Percentiles rank a stretch among this genome's conserved stretches.
Conservation (phyloP, 2,888 invertebrate species). For the Clivina fossor region DNA sequence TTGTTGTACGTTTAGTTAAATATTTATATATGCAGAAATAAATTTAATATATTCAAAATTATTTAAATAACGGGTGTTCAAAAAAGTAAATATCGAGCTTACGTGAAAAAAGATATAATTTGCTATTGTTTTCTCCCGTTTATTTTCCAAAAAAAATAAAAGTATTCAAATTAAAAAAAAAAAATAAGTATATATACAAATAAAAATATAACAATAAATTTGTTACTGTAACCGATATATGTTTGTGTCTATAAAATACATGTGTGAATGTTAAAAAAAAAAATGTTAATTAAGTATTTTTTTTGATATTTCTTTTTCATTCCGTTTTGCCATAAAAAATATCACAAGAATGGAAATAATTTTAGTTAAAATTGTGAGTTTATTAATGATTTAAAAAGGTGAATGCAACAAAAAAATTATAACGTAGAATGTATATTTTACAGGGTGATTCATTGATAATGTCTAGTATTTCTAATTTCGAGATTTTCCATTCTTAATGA, state of each 20-base stretch:
- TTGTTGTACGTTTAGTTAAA: slow-evolving; percentile 80
- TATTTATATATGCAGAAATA: background rate
- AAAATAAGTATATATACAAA: slow-evolving; percentile 20
- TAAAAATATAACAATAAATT: no score
- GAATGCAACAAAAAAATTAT: slow-evolving; percentile 10
- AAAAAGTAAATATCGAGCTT: slow-evolving; percentile 28
- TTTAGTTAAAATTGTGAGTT: slow-evolving; percentile 3
- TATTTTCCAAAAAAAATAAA: slow-evolving; percentile 13
- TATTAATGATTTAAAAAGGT: slow-evolving; percentile 3
- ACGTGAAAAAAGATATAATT: slow-evolving; percentile 16
- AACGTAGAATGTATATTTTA: slow-evolving; percentile 15
- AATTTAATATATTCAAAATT: background rate
- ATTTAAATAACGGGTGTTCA: slow-evolving; percentile 16
- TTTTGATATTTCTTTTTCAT: background rate
- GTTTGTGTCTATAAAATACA: slow-evolving; percentile 24
- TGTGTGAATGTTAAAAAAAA: slow-evolving; percentile 19
- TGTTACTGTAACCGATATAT: slow-evolving; percentile 11
- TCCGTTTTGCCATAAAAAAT: slow-evolving; percentile 14
- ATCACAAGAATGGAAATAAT: slow-evolving; percentile 7
- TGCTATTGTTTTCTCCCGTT: slow-evolving; percentile 15
- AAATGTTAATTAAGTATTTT: background rate
- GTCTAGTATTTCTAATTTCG: slow-evolving; percentile 8
- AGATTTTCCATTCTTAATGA: no score
- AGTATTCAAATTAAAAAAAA: slow-evolving; percentile 16
- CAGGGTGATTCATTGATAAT: slow-evolving; percentile 13